Base-by-base conservation (phyloP, 2,113 vertebrate genomes). In the Vulpes ferrilata region DNA sequence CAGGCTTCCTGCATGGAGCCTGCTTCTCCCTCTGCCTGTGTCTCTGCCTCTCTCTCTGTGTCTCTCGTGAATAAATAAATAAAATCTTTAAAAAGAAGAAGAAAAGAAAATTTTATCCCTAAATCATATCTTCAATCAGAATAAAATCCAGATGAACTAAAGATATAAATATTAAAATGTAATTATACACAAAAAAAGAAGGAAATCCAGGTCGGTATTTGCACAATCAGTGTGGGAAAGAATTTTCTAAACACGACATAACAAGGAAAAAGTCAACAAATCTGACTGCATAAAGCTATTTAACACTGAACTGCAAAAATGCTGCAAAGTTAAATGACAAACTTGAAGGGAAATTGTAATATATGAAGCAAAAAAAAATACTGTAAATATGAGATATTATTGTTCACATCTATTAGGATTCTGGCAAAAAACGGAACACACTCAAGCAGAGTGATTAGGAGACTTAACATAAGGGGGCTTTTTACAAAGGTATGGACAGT, bases 171-270 rank as follows among this genome's bases (percentile, higher is more conserved):
- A 53, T 67, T 43, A 60, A 88, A 69, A 38, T 62, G 27, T 84
- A 65, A 97, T 73, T 65, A 17, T 11, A 91, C 79, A 59, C 10
- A 88, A 22, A 82, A 82, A 27, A 89, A 67, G 48, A 96, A 86
- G 51, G 81, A 93, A 71, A 78, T 55, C 64, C 3, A 51, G 32
- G 12, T 83, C 12, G 48, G 60, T 69, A 78, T 78, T 93, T 71
- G 16, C 10, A 59, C 30, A 73, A 32, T 80, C 22, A 25, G 22
- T 9, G 0, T 32, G 27, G 30, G 53, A 38, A 84, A 95, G 55
- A 67, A 89, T 51, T 51, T 55, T 80, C 27, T 73, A 73, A 74
- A 79, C 8, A 55, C 78, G 38, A 38, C 12, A 30, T 59, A 65
- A 43, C 27, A 81, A 62, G 30, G 6, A 84, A 93, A 96, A 67